phyloP scores from a whole-genome alignment of 2,797 vertebrate species.

The Cossypha niveicapilla region DNA sequence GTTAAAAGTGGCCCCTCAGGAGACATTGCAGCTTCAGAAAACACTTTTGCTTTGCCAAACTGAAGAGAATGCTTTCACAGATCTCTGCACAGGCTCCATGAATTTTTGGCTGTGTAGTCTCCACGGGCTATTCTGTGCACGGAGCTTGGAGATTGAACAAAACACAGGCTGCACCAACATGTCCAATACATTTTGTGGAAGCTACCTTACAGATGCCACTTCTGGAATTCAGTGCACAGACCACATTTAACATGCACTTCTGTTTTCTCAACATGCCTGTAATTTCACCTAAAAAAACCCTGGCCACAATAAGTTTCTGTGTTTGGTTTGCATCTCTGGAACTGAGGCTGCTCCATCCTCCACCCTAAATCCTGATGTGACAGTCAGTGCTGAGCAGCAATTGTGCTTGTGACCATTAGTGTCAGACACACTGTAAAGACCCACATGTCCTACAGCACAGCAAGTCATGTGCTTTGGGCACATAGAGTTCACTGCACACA shows the following conservation, averaged over 20 bases:
- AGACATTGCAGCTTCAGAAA: not conserved
- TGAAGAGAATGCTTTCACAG: not conserved
- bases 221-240: not conserved
- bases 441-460: rapidly evolving
- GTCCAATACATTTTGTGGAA: not conserved
- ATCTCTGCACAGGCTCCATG: not conserved
- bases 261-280: not conserved
- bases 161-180: not conserved
- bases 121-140: not conserved
- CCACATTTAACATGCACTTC: not conserved
- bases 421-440: not conserved
- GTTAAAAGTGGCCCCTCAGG: not conserved
- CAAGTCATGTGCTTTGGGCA: rapidly evolving
- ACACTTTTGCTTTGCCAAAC: not conserved
- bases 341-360: not conserved
- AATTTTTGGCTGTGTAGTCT: not conserved
- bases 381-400: not conserved
- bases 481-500: not conserved
- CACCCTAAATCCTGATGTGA: not conserved
- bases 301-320: not conserved
- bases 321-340: not conserved
- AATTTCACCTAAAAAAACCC: not conserved
- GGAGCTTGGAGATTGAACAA: not conserved
- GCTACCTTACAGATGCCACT: not conserved
- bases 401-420: not conserved